These are phyloP conservation scores for Carollia perspicillata DNA, from an alignment of 2,113 vertebrate species.

Conservation along the genomic window DNA sequence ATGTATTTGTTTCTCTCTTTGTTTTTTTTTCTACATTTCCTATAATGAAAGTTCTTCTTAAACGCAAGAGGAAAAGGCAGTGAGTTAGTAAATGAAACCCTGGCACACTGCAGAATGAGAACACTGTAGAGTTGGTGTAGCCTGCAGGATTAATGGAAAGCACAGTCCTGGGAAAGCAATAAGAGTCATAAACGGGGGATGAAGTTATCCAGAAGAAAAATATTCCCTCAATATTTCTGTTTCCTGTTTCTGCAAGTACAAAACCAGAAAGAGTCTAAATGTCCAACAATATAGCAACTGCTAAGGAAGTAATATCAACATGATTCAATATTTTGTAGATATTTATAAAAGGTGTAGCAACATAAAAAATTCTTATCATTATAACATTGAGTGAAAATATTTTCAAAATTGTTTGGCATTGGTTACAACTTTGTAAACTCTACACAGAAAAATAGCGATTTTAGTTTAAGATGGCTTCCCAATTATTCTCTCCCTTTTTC, in stretches of 20 bases:
- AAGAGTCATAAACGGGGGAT: neutral
- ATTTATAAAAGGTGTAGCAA: conserved; percentile 17
- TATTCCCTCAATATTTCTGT: neutral
- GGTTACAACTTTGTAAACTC: neutral
- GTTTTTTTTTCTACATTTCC: neutral
- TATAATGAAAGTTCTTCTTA: conserved; percentile 23
- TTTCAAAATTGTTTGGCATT: neutral
- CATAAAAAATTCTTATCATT: neutral
- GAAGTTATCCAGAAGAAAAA: conserved; percentile 11
- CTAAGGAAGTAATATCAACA: neutral
- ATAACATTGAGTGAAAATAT: neutral
- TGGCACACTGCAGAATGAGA: neutral
- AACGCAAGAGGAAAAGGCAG: neutral
- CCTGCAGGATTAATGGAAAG: neutral
- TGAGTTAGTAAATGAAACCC: neutral
- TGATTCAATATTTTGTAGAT: neutral
- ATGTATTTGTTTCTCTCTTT: neutral
- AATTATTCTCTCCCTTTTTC: neutral
- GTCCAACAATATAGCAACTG: neutral
- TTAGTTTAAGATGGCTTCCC: neutral
- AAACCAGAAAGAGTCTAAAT: neutral
- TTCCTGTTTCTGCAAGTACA: neutral
- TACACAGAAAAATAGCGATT: neutral
- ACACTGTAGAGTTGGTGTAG: neutral
- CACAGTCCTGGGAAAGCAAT: neutral